These are phyloP conservation scores for Neomonachus schauinslandi DNA, from an alignment of 2,113 vertebrate species.

Conservation along the genomic window DNA sequence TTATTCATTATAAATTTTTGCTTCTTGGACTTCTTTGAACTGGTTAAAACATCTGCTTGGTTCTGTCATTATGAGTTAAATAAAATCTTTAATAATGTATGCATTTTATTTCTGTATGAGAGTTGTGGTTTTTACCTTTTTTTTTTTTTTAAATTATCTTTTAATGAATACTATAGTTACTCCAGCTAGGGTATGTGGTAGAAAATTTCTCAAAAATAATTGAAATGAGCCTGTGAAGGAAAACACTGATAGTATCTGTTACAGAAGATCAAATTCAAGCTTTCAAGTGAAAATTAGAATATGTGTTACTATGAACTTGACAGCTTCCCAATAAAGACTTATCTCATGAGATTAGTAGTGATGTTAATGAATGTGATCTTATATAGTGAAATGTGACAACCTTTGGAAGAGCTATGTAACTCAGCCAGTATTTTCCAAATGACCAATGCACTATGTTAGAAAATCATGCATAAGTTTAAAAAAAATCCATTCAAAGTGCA, in stretches of 20 bases:
- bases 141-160: slow-evolving; percentile 43
- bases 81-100: not conserved
- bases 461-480: not conserved
- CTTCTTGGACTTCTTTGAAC: slow-evolving; percentile 28
- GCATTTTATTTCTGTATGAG: slow-evolving; percentile 24
- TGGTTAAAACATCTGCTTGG: not conserved
- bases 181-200: slow-evolving; percentile 9
- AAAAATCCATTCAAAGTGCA: not conserved
- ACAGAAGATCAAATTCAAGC: not conserved
- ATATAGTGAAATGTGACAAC: not conserved
- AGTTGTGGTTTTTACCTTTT: slow-evolving; percentile 20
- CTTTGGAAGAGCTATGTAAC: not conserved
- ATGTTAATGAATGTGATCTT: not conserved
- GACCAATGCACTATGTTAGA: not conserved
- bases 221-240: slow-evolving; percentile 30
- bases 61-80: slow-evolving; percentile 12
- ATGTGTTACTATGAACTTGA: not conserved
- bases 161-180: not conserved
- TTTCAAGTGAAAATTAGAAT: slow-evolving; percentile 50
- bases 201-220: slow-evolving; percentile 37
- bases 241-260: slow-evolving; percentile 43
- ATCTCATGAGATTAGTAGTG: not conserved
- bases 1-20: slow-evolving; percentile 10
- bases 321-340: not conserved
- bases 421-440: not conserved